Evolutionary conservation across 2,888 invertebrate genomes (phyloP).

Genomic region (Notocelia uddmanniana): DNA sequence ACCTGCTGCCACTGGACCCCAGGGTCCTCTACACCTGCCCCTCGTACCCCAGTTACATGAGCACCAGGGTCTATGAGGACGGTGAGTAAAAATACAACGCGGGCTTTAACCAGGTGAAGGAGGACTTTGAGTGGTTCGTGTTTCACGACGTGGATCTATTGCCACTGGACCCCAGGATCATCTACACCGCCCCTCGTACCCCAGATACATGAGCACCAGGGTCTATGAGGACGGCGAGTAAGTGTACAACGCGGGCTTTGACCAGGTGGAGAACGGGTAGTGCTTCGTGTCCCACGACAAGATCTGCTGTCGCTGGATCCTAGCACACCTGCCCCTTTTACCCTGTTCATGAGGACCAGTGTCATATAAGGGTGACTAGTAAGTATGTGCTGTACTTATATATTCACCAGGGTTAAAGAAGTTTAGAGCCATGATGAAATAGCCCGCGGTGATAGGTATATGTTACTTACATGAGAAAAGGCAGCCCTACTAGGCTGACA

Average conservation of each 20-base stretch:
- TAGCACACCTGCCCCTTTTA: slow-evolving; percentile 89
- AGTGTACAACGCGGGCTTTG: slow-evolving; percentile 15
- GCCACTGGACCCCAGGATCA: slow-evolving; percentile 94
- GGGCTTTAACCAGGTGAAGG: slow-evolving; percentile 93
- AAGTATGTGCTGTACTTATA: too few relatives aligned
- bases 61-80: slow-evolving; percentile 43
- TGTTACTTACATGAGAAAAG: too few relatives aligned
- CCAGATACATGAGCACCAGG: slow-evolving; percentile 93
- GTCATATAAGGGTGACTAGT: slow-evolving; percentile 49
- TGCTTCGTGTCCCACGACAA: slow-evolving; percentile 92
- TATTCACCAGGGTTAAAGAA: too few relatives aligned
- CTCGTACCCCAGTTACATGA: slow-evolving; percentile 20
- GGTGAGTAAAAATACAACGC: slow-evolving; percentile 87
- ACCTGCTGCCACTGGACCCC: slow-evolving; percentile 90
- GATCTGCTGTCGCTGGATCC: slow-evolving; percentile 91
- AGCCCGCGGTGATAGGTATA: too few relatives aligned
- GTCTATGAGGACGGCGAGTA: slow-evolving; percentile 50
- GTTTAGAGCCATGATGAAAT: too few relatives aligned
- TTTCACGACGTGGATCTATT: slow-evolving; percentile 97
- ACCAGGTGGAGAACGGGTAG: slow-evolving; percentile 70
- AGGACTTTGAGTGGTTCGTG: slow-evolving; percentile 93
- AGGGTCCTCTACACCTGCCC: slow-evolving; percentile 92
- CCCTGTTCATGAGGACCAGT: slow-evolving; percentile 26
- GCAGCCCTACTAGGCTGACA: too few relatives aligned
- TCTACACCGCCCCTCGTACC: slow-evolving; percentile 94